These are phyloP conservation scores for Hypomesus transpacificus DNA, from an alignment of 2,113 vertebrate species.

Conservation along the genomic window DNA sequence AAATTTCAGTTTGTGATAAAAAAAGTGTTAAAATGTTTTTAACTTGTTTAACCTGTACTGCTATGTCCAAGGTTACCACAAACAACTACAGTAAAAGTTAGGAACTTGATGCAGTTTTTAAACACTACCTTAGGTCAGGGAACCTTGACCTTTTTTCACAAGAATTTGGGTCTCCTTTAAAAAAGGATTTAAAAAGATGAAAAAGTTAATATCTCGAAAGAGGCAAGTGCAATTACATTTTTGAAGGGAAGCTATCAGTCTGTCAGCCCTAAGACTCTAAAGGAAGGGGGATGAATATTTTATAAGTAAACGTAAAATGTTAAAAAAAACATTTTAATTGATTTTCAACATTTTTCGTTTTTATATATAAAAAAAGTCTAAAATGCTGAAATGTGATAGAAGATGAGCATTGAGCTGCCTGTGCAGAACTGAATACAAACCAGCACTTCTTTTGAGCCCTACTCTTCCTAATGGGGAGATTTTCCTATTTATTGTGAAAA, in stretches of 20 bases:
- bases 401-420: slow-evolving; percentile 71
- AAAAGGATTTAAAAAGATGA: slow-evolving; percentile 63
- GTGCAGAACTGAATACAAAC: slow-evolving; percentile 73
- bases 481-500: slow-evolving; percentile 85
- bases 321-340: slow-evolving; percentile 73
- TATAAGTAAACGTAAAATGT: slow-evolving; percentile 75
- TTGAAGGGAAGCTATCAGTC: slow-evolving; percentile 99
- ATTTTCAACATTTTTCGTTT: slow-evolving; percentile 80
- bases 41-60: slow-evolving; percentile 66
- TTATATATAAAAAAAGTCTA: slow-evolving; percentile 74
- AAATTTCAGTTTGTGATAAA: slow-evolving; percentile 67
- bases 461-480: slow-evolving; percentile 75
- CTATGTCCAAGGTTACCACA: slow-evolving; percentile 66
- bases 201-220: slow-evolving; percentile 76
- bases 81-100: slow-evolving; percentile 67
- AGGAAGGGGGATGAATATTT: slow-evolving; percentile 89
- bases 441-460: slow-evolving; percentile 94
- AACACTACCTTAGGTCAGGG: slow-evolving; percentile 62
- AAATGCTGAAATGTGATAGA: slow-evolving; percentile 70
- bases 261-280: slow-evolving; percentile 99
- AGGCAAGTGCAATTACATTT: slow-evolving; percentile 99
- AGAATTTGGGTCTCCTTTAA: slow-evolving; percentile 65
- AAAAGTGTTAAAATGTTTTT: slow-evolving; percentile 55
- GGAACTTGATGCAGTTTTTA: slow-evolving; percentile 58
- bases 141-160: slow-evolving; percentile 64